Conservation (phyloP, 1,140 invertebrate species). For the Venturia canescens region DNA sequence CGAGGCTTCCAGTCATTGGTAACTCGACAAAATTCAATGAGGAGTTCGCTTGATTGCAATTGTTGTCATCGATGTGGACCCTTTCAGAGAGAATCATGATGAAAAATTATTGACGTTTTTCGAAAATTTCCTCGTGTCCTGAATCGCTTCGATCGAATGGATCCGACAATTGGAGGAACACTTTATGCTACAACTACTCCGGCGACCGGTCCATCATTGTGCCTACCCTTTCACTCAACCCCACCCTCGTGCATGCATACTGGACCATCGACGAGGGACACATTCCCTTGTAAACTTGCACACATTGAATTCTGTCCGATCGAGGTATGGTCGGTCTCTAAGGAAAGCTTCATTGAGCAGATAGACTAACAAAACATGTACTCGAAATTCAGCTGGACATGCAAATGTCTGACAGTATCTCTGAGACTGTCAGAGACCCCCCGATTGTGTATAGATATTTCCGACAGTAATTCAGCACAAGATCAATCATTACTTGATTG, state of each 20-base stretch:
- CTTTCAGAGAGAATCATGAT: too few species aligned
- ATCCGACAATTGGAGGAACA: too few species aligned
- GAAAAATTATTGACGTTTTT: too few species aligned
- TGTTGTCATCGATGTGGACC: background rate
- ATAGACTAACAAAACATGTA: background rate
- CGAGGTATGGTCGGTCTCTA: too few species aligned
- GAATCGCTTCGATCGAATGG: too few species aligned
- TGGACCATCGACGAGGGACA: background rate
- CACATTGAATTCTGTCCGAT: background rate
- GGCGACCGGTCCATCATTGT: background rate
- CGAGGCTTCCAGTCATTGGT: background rate
- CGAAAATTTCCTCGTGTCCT: too few species aligned
- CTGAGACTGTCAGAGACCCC: too few species aligned
- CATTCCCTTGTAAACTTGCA: slow-evolving; percentile 9
- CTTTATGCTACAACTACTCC: background rate
- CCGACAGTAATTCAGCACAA: too few species aligned
- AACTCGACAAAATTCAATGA: background rate
- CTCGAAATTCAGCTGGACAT: background rate
- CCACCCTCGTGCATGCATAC: background rate
- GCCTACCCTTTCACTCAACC: background rate
- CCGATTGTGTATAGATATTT: too few species aligned
- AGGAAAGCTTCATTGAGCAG: background rate
- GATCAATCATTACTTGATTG: too few species aligned
- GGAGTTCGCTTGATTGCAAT: background rate
- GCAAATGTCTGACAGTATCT: too few species aligned